phyloP scores from a whole-genome alignment of 2,797 vertebrate genomes.

The Poecilia picta region DNA sequence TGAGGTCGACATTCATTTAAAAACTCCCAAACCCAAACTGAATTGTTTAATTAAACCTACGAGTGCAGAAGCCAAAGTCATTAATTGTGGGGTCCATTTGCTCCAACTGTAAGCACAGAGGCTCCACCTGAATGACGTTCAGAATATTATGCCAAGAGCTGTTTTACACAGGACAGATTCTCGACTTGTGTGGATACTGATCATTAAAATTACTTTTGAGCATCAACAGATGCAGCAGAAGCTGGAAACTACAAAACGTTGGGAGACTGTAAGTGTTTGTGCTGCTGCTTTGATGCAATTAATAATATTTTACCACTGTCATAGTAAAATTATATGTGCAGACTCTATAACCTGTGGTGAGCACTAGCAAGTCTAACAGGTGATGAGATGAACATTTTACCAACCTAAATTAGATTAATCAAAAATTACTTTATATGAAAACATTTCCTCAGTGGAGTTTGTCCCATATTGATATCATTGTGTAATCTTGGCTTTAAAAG shows the following conservation, averaged over 20 bases:
- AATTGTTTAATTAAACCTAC: constrained; percentile 35
- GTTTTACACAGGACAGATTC: constrained; percentile 7
- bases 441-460: not conserved
- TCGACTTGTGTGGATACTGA: constrained; percentile 13
- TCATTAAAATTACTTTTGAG: constrained; percentile 32
- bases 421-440: not conserved
- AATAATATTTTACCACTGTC: not conserved
- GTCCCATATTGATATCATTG: not conserved
- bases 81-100: not conserved
- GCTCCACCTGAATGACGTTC: constrained; percentile 1
- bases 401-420: not conserved
- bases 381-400: not conserved
- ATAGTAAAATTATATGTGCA: not conserved
- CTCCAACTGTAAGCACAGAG: not conserved
- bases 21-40: constrained; percentile 15
- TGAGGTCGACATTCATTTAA: constrained; percentile 22
- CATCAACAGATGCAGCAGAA: constrained; percentile 10
- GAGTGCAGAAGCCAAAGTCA: constrained; percentile 15
- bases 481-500: not conserved
- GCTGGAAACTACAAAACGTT: not conserved
- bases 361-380: not conserved
- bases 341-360: not conserved
- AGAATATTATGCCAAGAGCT: not conserved
- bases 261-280: constrained; percentile 8
- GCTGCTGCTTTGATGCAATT: not conserved